phyloP scores from a whole-genome alignment of 92 coral and sea anemone species.

The Phenganax subtilis region DNA sequence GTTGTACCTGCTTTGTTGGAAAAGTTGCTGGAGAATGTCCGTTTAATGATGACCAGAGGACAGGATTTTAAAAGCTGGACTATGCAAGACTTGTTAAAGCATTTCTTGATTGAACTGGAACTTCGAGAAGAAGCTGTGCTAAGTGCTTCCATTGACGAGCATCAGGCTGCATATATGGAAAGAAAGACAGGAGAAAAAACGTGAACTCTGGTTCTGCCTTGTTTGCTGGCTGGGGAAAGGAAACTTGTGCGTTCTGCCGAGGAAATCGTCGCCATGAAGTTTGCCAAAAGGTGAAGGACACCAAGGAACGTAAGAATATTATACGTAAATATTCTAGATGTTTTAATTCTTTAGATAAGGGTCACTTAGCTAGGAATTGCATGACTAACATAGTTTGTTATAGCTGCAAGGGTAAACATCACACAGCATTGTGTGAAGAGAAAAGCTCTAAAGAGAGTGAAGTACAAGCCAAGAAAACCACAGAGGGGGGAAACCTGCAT shows the following conservation, averaged over 20 bases:
- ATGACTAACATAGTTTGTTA: neutral
- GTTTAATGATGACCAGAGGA: constrained; percentile 3
- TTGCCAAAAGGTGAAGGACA: too few species aligned
- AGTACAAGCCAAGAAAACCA: too few species aligned
- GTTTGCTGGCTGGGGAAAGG: neutral
- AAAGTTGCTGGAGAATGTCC: constrained; percentile 1
- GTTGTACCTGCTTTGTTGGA: neutral
- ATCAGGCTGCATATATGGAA: neutral
- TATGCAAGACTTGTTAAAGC: neutral
- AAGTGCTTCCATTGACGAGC: too few species aligned
- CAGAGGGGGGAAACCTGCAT: too few species aligned
- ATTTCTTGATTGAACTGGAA: neutral
- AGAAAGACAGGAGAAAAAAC: neutral
- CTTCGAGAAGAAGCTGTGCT: too few species aligned
- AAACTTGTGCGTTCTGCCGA: constrained; percentile 36
- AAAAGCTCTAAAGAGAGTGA: too few species aligned
- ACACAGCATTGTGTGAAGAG: too few species aligned
- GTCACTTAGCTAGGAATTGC: neutral
- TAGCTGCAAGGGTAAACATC: neutral
- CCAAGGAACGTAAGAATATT: too few species aligned
- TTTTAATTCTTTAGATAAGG: neutral
- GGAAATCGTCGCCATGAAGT: constrained; percentile 5
- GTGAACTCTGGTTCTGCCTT: neutral
- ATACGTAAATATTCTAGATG: too few species aligned
- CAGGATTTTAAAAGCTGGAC: constrained; percentile 2